Evolutionary conservation across 1,140 invertebrate species (phyloP), one percentile per base, ranked within the genome.

Genomic region (Papilio dardanus): DNA sequence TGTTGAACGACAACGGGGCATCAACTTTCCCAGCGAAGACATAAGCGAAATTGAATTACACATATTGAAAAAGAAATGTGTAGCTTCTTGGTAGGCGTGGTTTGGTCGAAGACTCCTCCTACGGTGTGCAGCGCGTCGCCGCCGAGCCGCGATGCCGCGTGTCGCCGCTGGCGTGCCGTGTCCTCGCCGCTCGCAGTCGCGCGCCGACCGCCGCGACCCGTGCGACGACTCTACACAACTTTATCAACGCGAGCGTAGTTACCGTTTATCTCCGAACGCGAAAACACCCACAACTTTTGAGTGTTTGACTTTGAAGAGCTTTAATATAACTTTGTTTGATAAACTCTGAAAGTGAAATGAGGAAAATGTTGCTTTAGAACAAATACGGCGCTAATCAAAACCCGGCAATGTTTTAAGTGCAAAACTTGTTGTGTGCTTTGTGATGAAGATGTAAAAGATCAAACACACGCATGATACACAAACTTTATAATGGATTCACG

Each of bases 1-100:
- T 89, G 91, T 92, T 91, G 85, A 93, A 92, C 88, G 91, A 92
- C 90, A 93, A 91, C 89, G 86, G 88, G 86, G 89, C 89, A 92
- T 93, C 92, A 93, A 92, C 89, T 93, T 92, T 90, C 90, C 90
- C 90, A 91, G 92, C 92, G 89, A 93, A 93, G 92, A 93, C 92
- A 93, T 93, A 93, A 93, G 89, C 89, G 88, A 93, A 93, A 93
- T 93, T 93, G 92, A 93, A 93, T 93, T 93, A 93, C 92, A 93
- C 89, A 92, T 93, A 93, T 93, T 92, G 92, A 93, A 92, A 92
- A 93, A 93, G 92, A 92, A 93, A 93, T 91, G 90, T 93, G 90
- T 91, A 92, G 90, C 90, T 91, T 82, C 92, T 93, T 92, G 85
- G 90, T 92, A 90, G 92, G 92, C 92, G 92, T 91, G 90, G 90